Conservation (phyloP, 1,140 invertebrate genomes). For the Drosophila willistoni region DNA sequence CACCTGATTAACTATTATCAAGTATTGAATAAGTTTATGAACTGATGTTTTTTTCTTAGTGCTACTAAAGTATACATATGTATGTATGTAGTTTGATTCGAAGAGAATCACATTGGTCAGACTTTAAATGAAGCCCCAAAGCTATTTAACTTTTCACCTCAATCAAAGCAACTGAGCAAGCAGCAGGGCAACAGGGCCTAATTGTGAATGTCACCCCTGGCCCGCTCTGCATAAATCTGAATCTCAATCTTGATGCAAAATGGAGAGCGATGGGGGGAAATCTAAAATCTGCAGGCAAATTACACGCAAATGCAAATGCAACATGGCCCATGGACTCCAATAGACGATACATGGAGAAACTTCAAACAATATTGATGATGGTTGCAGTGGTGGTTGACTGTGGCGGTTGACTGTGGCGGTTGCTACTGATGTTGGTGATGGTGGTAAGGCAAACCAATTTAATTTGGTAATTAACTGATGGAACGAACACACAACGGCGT, state of each 20-base stretch:
- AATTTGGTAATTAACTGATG: slow-evolving; percentile 9
- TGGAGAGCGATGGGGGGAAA: neutral
- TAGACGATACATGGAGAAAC: neutral
- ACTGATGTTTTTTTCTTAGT: too few species aligned
- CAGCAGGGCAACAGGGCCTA: neutral
- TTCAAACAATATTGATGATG: slow-evolving; percentile 1
- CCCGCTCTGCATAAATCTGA: slow-evolving; percentile 1
- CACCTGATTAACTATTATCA: too few species aligned
- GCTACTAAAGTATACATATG: too few species aligned
- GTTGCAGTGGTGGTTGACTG: neutral
- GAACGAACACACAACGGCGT: neutral
- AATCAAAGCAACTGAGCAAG: neutral
- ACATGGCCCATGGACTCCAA: neutral
- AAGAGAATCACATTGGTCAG: neutral
- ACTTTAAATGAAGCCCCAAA: neutral
- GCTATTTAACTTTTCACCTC: slow-evolving; percentile 14
- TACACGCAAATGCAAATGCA: slow-evolving; percentile 9
- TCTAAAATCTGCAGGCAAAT: slow-evolving; percentile 1
- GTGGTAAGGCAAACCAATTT: neutral
- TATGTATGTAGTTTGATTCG: too few species aligned
- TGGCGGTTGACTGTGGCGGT: neutral
- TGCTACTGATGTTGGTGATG: neutral
- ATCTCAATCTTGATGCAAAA: neutral
- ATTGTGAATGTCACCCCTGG: neutral
- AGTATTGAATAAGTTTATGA: too few species aligned